Evolutionary conservation across 2,888 invertebrate species (phyloP), one percentile per base, ranked within the genome.

Genomic region (Philopedon plagiatum): DNA sequence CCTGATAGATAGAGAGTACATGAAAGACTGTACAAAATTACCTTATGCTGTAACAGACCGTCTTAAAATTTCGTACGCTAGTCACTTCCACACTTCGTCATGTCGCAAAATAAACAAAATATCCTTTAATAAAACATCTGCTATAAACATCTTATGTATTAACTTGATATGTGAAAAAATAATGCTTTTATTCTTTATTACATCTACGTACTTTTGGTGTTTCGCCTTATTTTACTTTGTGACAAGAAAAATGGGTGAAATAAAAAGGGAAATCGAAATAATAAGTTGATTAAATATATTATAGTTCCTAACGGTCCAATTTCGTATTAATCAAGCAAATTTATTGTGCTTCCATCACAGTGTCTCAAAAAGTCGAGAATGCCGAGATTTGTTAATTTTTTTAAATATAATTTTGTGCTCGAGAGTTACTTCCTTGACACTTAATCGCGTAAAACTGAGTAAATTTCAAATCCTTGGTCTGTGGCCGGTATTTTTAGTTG

Each of bases 111-210:
- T 66, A 56, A 73, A 73, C 63, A 39, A 64, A 73, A 64, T 56
- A 64, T 68, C 72, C 57, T 57, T 60, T 41, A 49, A 62, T 54
- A 71, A 61, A 66, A 60, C 64, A 69, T 73, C 62, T 66, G 66
- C 41, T 74, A 74, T 71, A 71, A 74, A 71, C 74, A 74, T 71
- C 74, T 74, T 74, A 74, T 68, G 39, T 68, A 65, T 74, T 75
- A 77, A 78, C 76, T 67, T 80, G 80, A 80, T 80, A 79, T 80
- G 80, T 80, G 78, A 77, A 80, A 80, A 79, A 79, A 80, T 75
- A 75, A 72, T 66, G 63, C 62, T 74, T 73, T 70, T 56, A 23
- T 69, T 67, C 62, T 63, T 62, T 32, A 29, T 51, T 66, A 44
- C 41, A 71, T 39, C 74, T 74, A 74, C 64, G 37, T 67, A 71